Base-by-base conservation (phyloP, 2,113 vertebrate species). In the Recurvirostra avosetta region DNA sequence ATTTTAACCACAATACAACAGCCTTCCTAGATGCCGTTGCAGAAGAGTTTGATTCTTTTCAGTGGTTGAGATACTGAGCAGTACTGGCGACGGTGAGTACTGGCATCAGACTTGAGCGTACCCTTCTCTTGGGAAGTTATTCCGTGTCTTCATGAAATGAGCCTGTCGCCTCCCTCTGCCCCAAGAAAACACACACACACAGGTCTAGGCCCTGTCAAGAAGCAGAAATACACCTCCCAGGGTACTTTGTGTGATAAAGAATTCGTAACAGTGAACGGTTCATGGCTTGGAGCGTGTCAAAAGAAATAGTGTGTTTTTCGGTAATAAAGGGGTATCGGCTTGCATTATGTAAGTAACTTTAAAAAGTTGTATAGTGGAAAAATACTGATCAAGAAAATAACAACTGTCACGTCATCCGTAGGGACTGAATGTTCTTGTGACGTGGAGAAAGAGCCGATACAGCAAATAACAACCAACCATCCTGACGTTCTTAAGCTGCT, bases 251-350 rank as follows among this genome's bases (percentile, higher is more conserved):
- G 30, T 38, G 40, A 27, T 77, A 49, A 67, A 14, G 43, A 41
- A 65, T 30, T 67, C 38, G 1, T 21, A 20, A 2, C 17, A 10
- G 29, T 2, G 58, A 19, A 12, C 0, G 0, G 38, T 15, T 76
- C 38, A 2, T 3, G 26, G 68, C 61, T 45, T 11, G 9, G 59
- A 73, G 80, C 58, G 3, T 9, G 29, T 67, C 72, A 56, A 3
- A 53, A 55, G 17, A 38, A 56, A 21, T 8, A 12, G 13, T 2
- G 30, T 27, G 41, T 23, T 73, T 71, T n/a, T 53, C 59, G 16
- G 0, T n/a, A 45, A 19, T 4, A 16, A 30, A 52, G 66, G 61
- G 29, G 1, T n/a, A 5, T 11, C 17, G 18, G 21, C 34, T 74
- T 78, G 56, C 19, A 1, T 74, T 26, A 6, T 12, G 13, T 26